Base-by-base conservation (phyloP, 2,113 vertebrate genomes). In the Sebastes schlegelii region DNA sequence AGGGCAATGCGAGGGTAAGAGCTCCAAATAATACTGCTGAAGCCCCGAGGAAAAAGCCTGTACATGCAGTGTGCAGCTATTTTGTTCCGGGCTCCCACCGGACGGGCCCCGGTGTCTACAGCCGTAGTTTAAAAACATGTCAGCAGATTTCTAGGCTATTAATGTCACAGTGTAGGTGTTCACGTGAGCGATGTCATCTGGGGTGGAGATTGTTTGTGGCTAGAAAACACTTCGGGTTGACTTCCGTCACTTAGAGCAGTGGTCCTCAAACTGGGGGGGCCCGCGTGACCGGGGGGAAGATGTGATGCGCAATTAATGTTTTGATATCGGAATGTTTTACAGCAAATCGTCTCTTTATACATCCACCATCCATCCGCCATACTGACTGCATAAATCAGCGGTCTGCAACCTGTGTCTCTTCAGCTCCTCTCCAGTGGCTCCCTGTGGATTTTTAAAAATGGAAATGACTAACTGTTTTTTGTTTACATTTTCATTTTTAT, bases 81-180 rank as follows among this genome's bases (percentile, higher is more conserved):
- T 90, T 48, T 0, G 52, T 66, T 70, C 9, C 12, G 40, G 4
- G 11, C 80, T 87, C 89, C 88, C 76, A 16, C 16, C 8, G 79
- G 91, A 79, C 77, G 0, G 1, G 62, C 60, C 81, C 43, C 3
- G 26, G 61, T 26, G 65, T 54, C 10, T 42, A 1, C 16, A 72
- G 77, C 69, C 13, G 48, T 17, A 62, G 75, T 71, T 52, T 17
- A 57, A 2, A 84, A 82, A 75, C 72, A 45, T 55, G 80, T 87
- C 86, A 87, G 87, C 82, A 58, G 12, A 77, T 85, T 87, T 87
- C 77, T 79, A 90, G 46, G 80, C 76, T 61, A 55, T 92, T 88
- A 88, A 57, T 83, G 90, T 88, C 85, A 82, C 77, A 70, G 51
- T 17, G 23, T 73, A 70, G 68, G 77, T 40, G 75, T 75, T 65